phyloP scores from a whole-genome alignment of 35 echinoderm and acorn worm genomes.

The Anneissia japonica region DNA sequence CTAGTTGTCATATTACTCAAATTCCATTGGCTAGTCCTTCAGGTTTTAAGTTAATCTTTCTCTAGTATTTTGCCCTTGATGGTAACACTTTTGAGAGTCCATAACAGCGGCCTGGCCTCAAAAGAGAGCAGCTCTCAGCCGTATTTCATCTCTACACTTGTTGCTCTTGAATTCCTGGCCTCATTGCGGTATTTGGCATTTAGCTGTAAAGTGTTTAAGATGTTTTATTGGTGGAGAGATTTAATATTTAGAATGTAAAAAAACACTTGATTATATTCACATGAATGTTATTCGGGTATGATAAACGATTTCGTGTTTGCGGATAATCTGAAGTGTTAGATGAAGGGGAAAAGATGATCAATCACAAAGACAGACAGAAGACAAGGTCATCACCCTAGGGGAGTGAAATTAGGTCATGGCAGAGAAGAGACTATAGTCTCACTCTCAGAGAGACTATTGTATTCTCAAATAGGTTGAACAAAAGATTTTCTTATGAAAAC shows the following conservation, averaged over 20 bases:
- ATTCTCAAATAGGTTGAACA: too few relatives aligned
- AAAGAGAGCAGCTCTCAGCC: neutral
- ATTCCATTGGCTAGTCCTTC: neutral
- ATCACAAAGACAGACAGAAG: neutral
- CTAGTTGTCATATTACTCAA: too few relatives aligned
- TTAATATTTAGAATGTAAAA: neutral
- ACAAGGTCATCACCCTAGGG: neutral
- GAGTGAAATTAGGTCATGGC: neutral
- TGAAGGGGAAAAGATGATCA: neutral
- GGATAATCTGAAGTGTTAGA: neutral
- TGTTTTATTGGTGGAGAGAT: neutral
- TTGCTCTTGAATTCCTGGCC: neutral
- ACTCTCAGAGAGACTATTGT: too few relatives aligned
- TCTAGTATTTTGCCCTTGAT: neutral
- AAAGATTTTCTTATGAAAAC: too few relatives aligned
- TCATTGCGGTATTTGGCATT: neutral
- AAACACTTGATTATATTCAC: neutral
- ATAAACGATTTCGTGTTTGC: neutral
- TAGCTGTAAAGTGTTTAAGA: neutral
- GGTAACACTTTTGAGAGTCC: neutral
- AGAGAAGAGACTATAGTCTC: too few relatives aligned
- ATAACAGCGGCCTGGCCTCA: neutral
- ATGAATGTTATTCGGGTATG: neutral
- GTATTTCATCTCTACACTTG: neutral
- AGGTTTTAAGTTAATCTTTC: neutral